Evolutionary conservation across 1,140 invertebrate genomes (phyloP), one percentile per base, ranked within the genome.

Genomic region (Bilobella aurantiaca): DNA sequence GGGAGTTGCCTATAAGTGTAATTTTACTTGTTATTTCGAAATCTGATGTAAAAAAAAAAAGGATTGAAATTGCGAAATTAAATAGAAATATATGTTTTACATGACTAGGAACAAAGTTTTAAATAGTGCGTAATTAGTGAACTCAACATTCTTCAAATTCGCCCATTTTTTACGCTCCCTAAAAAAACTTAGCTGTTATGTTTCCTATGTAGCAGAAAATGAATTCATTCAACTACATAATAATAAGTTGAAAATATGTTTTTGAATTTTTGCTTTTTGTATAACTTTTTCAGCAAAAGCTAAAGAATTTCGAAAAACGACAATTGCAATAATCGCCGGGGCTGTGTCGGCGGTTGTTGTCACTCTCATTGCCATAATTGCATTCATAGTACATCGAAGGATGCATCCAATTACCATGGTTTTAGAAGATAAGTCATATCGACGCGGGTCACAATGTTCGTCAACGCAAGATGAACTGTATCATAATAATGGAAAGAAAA

Each of bases 381-480:
- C 67, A 46, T 73, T 73, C 63, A 34, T 73, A 58, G 59, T 73
- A 23, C 67, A 73, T 47, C 29, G 69, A 61, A 66, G 59, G n/a
- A 60, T 64, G 64, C 68, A 73, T 64, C 71, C 71, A 18, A 70
- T 73, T 65, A 67, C 46, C 12, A 64, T 42, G 12, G 32, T 37
- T 21, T 53, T 47, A 14, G 71, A 73, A 25, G 67, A 73, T 58
- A 73, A 73, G 53, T 68, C 68, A 25, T 73, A 67, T 64, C 68
- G 66, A 63, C 68, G 65, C 14, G 71, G 69, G 1, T 66, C 64
- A 18, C 66, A 67, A 27, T 66, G 71, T 29, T 70, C 68, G 31
- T 73, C 71, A 21, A 69, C 68, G 1, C 64, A 73, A 59, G 70
- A 72, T 68, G 71, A 70, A 53, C 46, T 73, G 16, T 73, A 73